phyloP scores from a whole-genome alignment of 2,797 vertebrate genomes.

The Etheostoma nigrum region DNA sequence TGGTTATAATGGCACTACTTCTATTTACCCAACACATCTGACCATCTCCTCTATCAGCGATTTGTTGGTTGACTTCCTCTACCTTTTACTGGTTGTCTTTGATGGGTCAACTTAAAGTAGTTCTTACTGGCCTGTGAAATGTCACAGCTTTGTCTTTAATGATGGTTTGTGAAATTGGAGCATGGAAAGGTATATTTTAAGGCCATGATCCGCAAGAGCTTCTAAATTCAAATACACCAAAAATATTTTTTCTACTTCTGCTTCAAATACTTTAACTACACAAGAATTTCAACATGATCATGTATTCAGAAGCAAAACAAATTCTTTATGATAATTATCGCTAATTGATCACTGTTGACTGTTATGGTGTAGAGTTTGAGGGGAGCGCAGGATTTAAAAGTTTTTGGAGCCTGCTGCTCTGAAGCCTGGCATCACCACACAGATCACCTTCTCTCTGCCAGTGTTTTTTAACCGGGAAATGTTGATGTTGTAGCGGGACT shows the following conservation, averaged over 20 bases:
- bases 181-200: conserved; percentile 14
- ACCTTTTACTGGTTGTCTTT: conserved; percentile 63
- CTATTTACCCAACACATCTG: conserved; percentile 62
- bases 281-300: background rate
- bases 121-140: conserved; percentile 65
- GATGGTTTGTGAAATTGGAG: conserved; percentile 44
- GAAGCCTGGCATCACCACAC: too few relatives aligned
- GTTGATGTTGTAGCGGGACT: too few relatives aligned
- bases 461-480: too few relatives aligned
- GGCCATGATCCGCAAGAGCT: conserved; percentile 3
- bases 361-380: too few relatives aligned
- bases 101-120: conserved; percentile 59
- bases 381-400: too few relatives aligned
- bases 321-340: background rate
- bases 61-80: conserved; percentile 61
- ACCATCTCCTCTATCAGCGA: conserved; percentile 40
- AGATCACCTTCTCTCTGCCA: too few relatives aligned
- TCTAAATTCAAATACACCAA: background rate
- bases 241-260: background rate
- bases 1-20: conserved; percentile 50
- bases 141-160: conserved; percentile 51
- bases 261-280: conserved; percentile 10
- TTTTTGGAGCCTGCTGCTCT: too few relatives aligned
- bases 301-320: background rate
- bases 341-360: background rate